Percentiles rank a stretch among this genome's conserved stretches.
Evolutionary conservation across 2,888 invertebrate species (phyloP).

Genomic region (Sycophila texana): DNA sequence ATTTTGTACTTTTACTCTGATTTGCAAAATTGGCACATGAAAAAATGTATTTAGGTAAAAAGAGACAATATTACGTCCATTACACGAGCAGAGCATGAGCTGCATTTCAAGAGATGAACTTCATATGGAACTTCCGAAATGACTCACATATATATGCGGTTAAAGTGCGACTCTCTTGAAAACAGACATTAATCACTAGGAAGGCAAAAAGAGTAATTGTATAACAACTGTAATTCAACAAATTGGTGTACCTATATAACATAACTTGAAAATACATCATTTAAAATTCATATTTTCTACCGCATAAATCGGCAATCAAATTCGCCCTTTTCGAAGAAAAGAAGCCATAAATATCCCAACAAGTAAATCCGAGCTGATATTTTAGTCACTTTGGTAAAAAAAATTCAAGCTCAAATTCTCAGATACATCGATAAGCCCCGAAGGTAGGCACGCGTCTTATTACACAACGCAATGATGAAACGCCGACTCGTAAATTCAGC

Average conservation of each 20-base stretch:
- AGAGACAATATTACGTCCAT: slow-evolving; percentile 19
- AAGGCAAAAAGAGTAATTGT: neutral
- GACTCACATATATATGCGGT: slow-evolving; percentile 3
- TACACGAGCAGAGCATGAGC: neutral
- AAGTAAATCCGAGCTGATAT: too few relatives aligned
- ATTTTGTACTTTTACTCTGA: too few relatives aligned
- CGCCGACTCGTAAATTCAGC: too few relatives aligned
- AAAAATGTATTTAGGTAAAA: neutral
- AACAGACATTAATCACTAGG: neutral
- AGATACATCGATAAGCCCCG: too few relatives aligned
- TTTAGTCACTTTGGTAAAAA: too few relatives aligned
- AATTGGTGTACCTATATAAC: neutral
- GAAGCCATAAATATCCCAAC: too few relatives aligned
- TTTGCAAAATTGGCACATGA: neutral
- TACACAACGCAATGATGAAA: too few relatives aligned
- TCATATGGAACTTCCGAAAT: slow-evolving; percentile 37
- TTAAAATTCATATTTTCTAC: too few relatives aligned
- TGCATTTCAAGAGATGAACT: slow-evolving; percentile 37
- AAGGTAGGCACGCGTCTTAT: too few relatives aligned
- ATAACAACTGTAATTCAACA: neutral
- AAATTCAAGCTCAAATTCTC: too few relatives aligned
- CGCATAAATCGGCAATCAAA: too few relatives aligned
- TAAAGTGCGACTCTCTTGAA: slow-evolving; percentile 1
- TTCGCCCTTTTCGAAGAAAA: too few relatives aligned
- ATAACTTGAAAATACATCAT: neutral